Evolutionary conservation across 2,113 vertebrate species (phyloP).

Genomic region (Prionailurus bengalensis): DNA sequence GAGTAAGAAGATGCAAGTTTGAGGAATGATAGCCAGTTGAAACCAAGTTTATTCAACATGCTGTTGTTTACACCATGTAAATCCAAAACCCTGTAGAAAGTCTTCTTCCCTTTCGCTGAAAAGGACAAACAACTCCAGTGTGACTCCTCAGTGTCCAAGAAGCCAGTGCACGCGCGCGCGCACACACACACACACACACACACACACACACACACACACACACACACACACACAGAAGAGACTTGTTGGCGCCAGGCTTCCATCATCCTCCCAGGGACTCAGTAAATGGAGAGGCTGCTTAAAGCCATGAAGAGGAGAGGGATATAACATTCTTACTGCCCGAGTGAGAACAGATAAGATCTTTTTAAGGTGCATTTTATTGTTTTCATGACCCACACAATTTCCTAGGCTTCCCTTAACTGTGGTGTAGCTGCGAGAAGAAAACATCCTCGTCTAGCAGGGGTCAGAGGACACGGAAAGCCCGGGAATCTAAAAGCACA

Average conservation of each 20-base stretch:
- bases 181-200: rapidly evolving
- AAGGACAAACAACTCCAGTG: slow-evolving; percentile 54
- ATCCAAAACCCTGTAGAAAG: slow-evolving; percentile 48
- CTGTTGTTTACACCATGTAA: slow-evolving; percentile 29
- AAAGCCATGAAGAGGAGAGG: neutral
- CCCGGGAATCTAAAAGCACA: neutral
- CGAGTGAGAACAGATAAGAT: rapidly evolving
- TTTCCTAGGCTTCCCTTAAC: slow-evolving; percentile 1
- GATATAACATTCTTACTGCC: neutral
- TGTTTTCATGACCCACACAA: neutral
- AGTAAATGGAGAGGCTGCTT: slow-evolving; percentile 26
- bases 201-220: neutral
- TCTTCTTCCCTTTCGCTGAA: slow-evolving; percentile 58
- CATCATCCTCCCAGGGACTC: slow-evolving; percentile 26
- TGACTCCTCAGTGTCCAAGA: slow-evolving; percentile 38
- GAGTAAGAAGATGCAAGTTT: neutral
- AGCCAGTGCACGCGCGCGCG: rapidly evolving
- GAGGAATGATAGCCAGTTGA: neutral
- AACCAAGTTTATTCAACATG: neutral
- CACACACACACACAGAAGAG: neutral
- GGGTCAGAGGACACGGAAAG: neutral
- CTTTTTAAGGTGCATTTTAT: neutral
- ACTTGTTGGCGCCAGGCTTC: neutral
- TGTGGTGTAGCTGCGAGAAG: neutral
- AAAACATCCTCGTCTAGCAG: neutral